Percentiles rank a stretch among this genome's conserved stretches.
Evolutionary conservation across 2,888 invertebrate genomes (phyloP).

Genomic region (Tetrapedia diversipes): DNA sequence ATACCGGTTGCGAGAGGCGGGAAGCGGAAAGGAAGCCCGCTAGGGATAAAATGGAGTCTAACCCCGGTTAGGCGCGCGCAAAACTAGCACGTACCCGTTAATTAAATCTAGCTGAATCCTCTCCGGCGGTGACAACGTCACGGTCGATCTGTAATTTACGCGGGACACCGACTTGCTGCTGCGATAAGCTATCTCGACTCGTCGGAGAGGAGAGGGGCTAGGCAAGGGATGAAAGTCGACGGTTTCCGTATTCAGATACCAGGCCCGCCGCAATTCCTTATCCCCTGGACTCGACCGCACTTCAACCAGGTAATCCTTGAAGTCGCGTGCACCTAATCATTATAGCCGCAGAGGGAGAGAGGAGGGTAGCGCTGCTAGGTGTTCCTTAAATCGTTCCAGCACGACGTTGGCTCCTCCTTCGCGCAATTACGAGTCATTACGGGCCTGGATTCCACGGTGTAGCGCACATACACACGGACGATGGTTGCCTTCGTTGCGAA

Average conservation of each 20-base stretch:
- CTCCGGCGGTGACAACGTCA: slow-evolving; percentile 27
- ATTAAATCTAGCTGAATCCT: slow-evolving; percentile 59
- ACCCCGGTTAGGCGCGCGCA: no score
- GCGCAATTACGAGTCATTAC: slow-evolving; percentile 72
- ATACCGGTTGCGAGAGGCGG: no score
- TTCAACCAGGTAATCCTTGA: slow-evolving; percentile 61
- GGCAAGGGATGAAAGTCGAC: slow-evolving; percentile 38
- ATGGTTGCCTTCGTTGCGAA: slow-evolving; percentile 33
- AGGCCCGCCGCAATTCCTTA: slow-evolving; percentile 45
- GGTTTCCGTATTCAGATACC: slow-evolving; percentile 50
- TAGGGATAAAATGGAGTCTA: slow-evolving; percentile 24
- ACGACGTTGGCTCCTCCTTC: slow-evolving; percentile 67
- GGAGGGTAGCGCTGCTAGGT: slow-evolving; percentile 63
- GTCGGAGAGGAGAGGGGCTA: no score
- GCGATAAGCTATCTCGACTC: slow-evolving; percentile 45
- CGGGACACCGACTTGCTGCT: slow-evolving; percentile 25
- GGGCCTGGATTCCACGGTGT: slow-evolving; percentile 61
- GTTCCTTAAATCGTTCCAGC: slow-evolving; percentile 71
- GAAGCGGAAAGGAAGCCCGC: background rate
- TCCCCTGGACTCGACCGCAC: slow-evolving; percentile 47
- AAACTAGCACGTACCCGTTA: slow-evolving; percentile 52
- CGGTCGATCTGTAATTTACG: slow-evolving; percentile 51
- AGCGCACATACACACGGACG: slow-evolving; percentile 39
- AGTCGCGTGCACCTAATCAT: slow-evolving; percentile 72
- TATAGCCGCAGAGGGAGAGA: slow-evolving; percentile 44